Conservation (phyloP, 2,797 vertebrate species). For the Pygocentrus nattereri region DNA sequence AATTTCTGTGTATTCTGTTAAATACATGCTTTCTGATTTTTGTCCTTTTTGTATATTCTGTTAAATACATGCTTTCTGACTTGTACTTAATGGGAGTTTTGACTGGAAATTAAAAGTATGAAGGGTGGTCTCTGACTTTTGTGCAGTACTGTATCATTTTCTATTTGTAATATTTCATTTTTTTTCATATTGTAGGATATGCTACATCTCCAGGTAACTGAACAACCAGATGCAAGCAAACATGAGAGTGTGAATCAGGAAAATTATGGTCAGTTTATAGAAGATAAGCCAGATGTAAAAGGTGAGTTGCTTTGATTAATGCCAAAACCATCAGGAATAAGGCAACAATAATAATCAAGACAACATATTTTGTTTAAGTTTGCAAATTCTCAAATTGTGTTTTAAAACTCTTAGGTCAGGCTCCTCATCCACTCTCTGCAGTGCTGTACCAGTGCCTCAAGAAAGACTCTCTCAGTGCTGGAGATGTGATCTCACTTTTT, state of each 20-base stretch:
- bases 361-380: background rate
- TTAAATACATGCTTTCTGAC: background rate
- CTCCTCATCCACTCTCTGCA: constrained; percentile 65
- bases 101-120: too few relatives aligned
- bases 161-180: background rate
- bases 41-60: too few relatives aligned
- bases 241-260: background rate
- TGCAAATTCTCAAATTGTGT: background rate
- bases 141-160: background rate
- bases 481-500: constrained; percentile 64
- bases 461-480: constrained; percentile 47
- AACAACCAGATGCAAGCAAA: background rate
- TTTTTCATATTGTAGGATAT: constrained; percentile 2
- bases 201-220: background rate
- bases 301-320: background rate
- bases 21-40: background rate
- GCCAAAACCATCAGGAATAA: background rate
- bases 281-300: background rate
- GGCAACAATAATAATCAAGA: background rate
- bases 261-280: background rate
- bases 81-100: too few relatives aligned
- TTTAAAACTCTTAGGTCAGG: background rate
- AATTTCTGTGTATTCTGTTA: too few relatives aligned
- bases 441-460: constrained; percentile 63
- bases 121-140: background rate